Conservation (phyloP, 2,113 vertebrate species). For the Xenopus laevis region DNA sequence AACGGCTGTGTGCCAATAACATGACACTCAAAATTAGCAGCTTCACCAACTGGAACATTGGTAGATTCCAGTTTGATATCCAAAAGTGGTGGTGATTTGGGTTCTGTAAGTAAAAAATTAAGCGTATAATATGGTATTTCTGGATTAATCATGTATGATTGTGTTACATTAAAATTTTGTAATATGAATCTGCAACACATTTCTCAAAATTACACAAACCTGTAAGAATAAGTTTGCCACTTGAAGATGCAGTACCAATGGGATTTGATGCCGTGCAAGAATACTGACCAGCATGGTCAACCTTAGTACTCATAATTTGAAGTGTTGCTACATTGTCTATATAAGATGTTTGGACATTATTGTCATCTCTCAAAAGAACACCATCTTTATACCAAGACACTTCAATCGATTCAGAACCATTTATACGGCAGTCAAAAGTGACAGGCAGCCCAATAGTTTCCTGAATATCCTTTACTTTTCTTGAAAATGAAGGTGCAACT, state of each 20-base stretch:
- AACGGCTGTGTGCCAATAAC: slow-evolving; percentile 85
- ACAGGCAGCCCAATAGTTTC: slow-evolving; percentile 78
- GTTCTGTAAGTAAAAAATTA: slow-evolving; percentile 75
- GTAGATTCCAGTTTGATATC: slow-evolving; percentile 81
- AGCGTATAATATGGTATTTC: too few species aligned
- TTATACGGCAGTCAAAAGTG: slow-evolving; percentile 88
- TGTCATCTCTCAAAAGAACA: slow-evolving; percentile 65
- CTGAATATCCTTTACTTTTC: slow-evolving; percentile 89
- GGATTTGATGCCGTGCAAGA: slow-evolving; percentile 87
- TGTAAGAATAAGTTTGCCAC: slow-evolving; percentile 88
- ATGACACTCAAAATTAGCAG: slow-evolving; percentile 87
- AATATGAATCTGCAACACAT: not conserved
- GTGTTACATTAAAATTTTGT: not conserved
- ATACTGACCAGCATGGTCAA: slow-evolving; percentile 83
- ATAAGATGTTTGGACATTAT: slow-evolving; percentile 77
- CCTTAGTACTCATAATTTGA: slow-evolving; percentile 74
- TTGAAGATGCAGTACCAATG: slow-evolving; percentile 88
- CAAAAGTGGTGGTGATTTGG: slow-evolving; percentile 86
- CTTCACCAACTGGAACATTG: slow-evolving; percentile 80
- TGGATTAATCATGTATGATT: not conserved
- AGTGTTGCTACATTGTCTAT: slow-evolving; percentile 85
- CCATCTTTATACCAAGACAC: slow-evolving; percentile 93
- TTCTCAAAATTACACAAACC: slow-evolving; percentile 68
- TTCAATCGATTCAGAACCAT: slow-evolving; percentile 87
- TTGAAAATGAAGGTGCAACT: slow-evolving; percentile 85